Evolutionary conservation across 2,113 vertebrate species (phyloP).

Genomic region (Sinocyclocheilus grahami): DNA sequence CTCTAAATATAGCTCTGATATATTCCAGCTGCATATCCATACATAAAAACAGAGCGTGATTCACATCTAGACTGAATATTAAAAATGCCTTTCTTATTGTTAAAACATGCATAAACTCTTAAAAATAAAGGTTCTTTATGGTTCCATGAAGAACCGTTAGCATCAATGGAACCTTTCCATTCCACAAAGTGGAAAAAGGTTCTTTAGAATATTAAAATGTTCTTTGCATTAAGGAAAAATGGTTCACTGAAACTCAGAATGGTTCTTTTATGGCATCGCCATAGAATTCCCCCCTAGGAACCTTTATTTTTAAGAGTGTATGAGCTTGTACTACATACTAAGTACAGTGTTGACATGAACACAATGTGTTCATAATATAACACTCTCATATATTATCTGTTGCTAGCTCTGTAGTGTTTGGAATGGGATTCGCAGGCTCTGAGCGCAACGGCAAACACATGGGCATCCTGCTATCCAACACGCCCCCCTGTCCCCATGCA

Average conservation of each 20-base stretch:
- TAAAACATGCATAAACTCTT: too few relatives aligned
- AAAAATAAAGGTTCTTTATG: not conserved
- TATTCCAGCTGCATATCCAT: not conserved
- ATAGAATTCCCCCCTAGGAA: too few relatives aligned
- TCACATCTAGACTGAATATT: not conserved
- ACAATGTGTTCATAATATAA: too few relatives aligned
- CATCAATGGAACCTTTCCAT: not conserved
- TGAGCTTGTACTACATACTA: too few relatives aligned
- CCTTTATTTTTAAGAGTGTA: too few relatives aligned
- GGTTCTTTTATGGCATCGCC: too few relatives aligned
- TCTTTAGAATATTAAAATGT: not conserved
- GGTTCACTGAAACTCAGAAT: too few relatives aligned
- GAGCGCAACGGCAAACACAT: slow-evolving; percentile 27
- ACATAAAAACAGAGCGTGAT: not conserved
- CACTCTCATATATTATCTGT: not conserved
- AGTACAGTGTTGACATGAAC: not conserved
- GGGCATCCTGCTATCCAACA: slow-evolving; percentile 49
- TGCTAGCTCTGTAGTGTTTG: not conserved
- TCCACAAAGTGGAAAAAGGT: not conserved
- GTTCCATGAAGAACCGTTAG: not conserved
- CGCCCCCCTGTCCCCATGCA: slow-evolving; percentile 49
- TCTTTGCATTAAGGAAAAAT: too few relatives aligned
- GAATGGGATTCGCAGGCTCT: not conserved
- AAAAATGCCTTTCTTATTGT: not conserved
- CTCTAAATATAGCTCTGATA: not conserved